Conservation (phyloP, 2,797 vertebrate genomes). For the Merluccius polli region DNA sequence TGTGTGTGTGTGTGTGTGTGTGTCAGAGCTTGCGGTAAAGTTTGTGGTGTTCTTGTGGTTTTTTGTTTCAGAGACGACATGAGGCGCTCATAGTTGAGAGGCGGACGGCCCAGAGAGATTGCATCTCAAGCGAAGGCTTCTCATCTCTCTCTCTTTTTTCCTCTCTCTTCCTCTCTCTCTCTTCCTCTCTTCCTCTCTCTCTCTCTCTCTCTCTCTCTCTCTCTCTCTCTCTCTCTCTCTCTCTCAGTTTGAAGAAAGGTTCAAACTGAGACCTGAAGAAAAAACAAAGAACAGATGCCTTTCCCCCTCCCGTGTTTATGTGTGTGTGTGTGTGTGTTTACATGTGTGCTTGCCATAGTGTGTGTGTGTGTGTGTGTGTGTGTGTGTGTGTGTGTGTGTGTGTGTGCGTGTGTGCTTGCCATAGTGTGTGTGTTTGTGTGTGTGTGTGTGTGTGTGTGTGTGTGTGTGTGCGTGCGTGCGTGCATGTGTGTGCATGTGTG, state of each 20-base stretch:
- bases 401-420: constrained; percentile 2
- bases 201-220: constrained; percentile 19
- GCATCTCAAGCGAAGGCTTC: constrained; percentile 39
- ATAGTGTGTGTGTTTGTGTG: constrained; percentile 13
- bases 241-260: constrained; percentile 15
- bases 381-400: constrained; percentile 1
- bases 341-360: constrained; percentile 3
- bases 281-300: constrained; percentile 32
- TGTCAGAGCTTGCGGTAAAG: constrained; percentile 60
- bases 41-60: constrained; percentile 74
- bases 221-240: constrained; percentile 8
- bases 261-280: constrained; percentile 34
- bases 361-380: constrained; percentile 18
- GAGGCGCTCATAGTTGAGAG: constrained; percentile 67
- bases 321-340: constrained; percentile 9
- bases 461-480: constrained; percentile 4
- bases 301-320: constrained; percentile 16
- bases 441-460: constrained; percentile 12
- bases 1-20: constrained; percentile 25
- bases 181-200: constrained; percentile 23
- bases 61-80: constrained; percentile 70
- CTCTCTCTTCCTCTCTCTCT: constrained; percentile 7
- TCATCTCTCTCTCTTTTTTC: constrained; percentile 30
- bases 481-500: constrained; percentile 6
- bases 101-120: constrained; percentile 50